phyloP scores from a whole-genome alignment of 2,888 invertebrate genomes.

The Polydrusus pterygomalis region DNA sequence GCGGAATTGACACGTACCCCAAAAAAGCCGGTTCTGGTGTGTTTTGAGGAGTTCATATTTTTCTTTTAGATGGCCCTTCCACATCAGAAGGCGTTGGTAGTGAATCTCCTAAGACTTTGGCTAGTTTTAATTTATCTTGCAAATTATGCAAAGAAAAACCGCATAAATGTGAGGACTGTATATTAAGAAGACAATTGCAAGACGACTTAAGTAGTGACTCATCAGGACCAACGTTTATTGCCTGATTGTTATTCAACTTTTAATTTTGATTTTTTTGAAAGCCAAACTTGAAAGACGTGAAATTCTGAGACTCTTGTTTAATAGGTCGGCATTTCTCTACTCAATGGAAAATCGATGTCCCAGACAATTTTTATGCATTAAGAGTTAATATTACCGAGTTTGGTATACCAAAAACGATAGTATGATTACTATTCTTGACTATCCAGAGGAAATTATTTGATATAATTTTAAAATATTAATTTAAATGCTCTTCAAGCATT shows the following conservation, averaged over 20 bases:
- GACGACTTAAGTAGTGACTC: constrained; percentile 25
- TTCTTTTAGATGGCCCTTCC: constrained; percentile 18
- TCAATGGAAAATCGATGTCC: too few relatives aligned
- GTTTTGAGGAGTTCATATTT: too few relatives aligned
- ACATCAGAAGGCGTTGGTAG: constrained; percentile 13
- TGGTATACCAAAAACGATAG: too few relatives aligned
- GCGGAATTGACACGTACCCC: too few relatives aligned
- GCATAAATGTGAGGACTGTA: constrained; percentile 13
- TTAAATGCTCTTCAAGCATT: too few relatives aligned
- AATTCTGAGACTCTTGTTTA: neutral
- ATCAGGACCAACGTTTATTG: neutral
- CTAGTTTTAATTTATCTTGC: neutral
- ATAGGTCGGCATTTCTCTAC: too few relatives aligned
- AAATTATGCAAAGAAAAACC: constrained; percentile 1
- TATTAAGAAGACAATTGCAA: constrained; percentile 13
- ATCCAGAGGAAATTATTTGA: too few relatives aligned
- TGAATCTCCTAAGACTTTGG: neutral
- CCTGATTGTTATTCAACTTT: neutral
- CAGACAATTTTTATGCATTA: too few relatives aligned
- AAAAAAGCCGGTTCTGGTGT: too few relatives aligned
- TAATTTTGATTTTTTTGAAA: neutral
- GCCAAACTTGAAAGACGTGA: neutral
- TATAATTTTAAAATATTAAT: too few relatives aligned
- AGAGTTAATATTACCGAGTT: too few relatives aligned
- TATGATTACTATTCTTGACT: too few relatives aligned